Percentiles rank a stretch among this genome's conserved stretches.
Conservation (phyloP, 2,113 vertebrate genomes). For the Drymodes brunneopygia region DNA sequence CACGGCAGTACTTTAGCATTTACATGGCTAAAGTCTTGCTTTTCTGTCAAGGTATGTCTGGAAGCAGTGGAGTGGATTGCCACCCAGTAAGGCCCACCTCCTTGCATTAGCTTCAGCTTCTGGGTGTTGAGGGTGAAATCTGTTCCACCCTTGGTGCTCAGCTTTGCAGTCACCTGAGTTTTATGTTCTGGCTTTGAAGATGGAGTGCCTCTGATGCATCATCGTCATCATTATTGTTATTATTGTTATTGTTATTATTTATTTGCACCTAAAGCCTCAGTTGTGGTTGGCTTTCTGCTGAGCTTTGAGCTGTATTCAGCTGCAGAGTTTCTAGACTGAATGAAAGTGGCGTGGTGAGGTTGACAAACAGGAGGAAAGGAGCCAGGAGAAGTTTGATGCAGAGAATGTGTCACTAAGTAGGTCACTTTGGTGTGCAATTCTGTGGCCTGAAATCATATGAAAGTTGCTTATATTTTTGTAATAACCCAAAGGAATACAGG, state of each 20-base stretch:
- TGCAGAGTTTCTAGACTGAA: neutral
- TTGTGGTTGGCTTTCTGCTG: slow-evolving; percentile 24
- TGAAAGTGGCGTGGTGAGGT: neutral
- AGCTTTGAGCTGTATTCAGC: neutral
- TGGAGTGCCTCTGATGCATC: neutral
- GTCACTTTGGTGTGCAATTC: neutral
- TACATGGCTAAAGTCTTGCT: neutral
- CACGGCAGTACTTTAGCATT: neutral
- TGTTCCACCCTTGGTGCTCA: neutral
- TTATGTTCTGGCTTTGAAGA: neutral
- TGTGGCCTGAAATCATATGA: neutral
- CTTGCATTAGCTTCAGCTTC: neutral
- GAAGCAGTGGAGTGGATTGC: neutral
- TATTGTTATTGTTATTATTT: neutral
- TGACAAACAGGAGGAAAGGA: neutral
- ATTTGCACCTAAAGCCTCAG: neutral
- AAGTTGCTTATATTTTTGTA: neutral
- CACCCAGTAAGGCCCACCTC: neutral
- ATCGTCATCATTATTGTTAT: neutral
- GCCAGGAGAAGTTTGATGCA: neutral
- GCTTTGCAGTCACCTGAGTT: neutral
- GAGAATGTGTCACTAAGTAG: neutral
- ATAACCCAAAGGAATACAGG: neutral
- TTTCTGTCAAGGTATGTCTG: neutral
- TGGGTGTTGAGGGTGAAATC: neutral